phyloP scores from a whole-genome alignment of 35 echinoderm and acorn worm species.

The Patiria miniata region DNA sequence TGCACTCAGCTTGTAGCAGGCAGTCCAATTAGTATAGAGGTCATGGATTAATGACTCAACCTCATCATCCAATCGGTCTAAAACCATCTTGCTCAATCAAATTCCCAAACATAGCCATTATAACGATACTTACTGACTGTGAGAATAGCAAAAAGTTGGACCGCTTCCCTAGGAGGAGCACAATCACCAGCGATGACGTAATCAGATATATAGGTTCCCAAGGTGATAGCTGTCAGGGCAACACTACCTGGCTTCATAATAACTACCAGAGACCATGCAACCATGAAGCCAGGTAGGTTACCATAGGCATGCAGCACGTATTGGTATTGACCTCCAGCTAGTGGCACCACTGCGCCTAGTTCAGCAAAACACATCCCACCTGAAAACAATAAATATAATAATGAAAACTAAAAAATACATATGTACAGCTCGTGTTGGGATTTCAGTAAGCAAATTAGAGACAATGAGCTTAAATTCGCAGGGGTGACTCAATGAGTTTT shows the following conservation, averaged over 20 bases:
- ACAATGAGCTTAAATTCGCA: too few species aligned
- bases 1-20: too few species aligned
- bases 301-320: slow-evolving; percentile 70
- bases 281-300: slow-evolving; percentile 38
- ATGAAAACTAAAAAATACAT: too few species aligned
- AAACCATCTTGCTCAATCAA: too few species aligned
- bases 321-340: slow-evolving; percentile 73
- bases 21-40: too few species aligned
- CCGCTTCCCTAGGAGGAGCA: slow-evolving; percentile 1
- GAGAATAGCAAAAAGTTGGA: slow-evolving; percentile 41
- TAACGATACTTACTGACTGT: slow-evolving; percentile 24
- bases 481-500: too few species aligned
- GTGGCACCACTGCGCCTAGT: slow-evolving; percentile 55
- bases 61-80: too few species aligned
- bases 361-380: slow-evolving; percentile 74
- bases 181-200: slow-evolving; percentile 34
- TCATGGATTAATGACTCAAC: too few species aligned
- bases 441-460: too few species aligned
- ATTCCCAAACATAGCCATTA: too few species aligned
- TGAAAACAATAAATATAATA: too few species aligned
- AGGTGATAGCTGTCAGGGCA: slow-evolving; percentile 14
- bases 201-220: slow-evolving; percentile 29
- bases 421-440: too few species aligned
- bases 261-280: slow-evolving; percentile 29
- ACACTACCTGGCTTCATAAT: slow-evolving; percentile 21